Evolutionary conservation across 2,888 invertebrate genomes (phyloP), one percentile per base, ranked within the genome.

Genomic region (Xestia rhomboidea): DNA sequence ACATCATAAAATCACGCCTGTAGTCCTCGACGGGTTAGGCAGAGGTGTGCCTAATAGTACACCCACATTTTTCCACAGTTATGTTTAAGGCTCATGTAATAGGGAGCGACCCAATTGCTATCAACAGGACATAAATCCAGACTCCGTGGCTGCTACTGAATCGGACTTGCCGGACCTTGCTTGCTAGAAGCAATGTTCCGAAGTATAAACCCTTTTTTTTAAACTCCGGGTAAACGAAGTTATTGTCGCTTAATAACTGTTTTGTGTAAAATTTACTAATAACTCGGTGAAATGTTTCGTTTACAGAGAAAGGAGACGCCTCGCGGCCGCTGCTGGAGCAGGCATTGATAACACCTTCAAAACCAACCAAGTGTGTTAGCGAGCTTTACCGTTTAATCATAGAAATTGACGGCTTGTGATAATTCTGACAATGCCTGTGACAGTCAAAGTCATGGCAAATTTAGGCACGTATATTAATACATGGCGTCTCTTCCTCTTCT

Each of bases 371-470:
- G 27, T 6, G 27, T 41, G 24, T 51, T 8, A 51, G 13, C 11
- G 18, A 41, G 30, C 15, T 30, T 71, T 24, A 54, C 15, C 24
- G 24, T 51, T 70, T 18, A 70, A 24, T 73, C 71, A 70, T 13
- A 41, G 24, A 30, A 70, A 41, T 13, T 54, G 46, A 38, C 15
- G 27, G 38, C 10, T 13, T 10, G 27, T 30, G 27, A 44, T 18
- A 44, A 51, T 51, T 51, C 62, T 63, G 38, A 63, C 24, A 63
- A 38, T 63, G 34, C 24, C 62, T 24, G 62, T 63, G 62, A 30
- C 18, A n/a, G 11, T 57, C 44, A 21, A n/a, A 57, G 27, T 27
- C 3, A n/a, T n/a, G n/a, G n/a, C n/a, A 49, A 51, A 51, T 54
- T 30, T 34, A 10, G 34, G 18, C 18, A 66, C 69, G 21, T 27